A percentile compares a stretch with the other conserved stretches of the same genome.
Conservation (phyloP, 2,113 vertebrate genomes). For the Cebus imitator region DNA sequence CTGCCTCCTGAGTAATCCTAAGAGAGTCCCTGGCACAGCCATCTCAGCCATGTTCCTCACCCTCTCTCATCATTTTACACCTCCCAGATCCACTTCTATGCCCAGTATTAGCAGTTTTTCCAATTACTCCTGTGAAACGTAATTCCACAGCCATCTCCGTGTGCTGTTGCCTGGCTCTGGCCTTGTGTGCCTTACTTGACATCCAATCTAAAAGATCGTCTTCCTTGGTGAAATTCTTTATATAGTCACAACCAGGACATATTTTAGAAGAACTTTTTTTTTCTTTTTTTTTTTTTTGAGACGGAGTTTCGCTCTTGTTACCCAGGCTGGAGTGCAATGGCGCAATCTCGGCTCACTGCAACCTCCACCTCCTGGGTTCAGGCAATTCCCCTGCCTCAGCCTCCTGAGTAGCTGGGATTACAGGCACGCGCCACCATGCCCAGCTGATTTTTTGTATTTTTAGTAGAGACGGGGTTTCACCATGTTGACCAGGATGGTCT, state of each 20-base stretch:
- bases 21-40: neutral
- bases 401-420: no score
- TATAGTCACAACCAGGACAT: neutral
- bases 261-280: neutral
- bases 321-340: no score
- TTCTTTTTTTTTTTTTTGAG: neutral
- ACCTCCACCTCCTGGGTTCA: no score
- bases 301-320: no score
- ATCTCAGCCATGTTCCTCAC: accelerated
- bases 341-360: no score
- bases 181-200: neutral
- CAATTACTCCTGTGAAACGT: neutral
- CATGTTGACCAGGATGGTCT: no score
- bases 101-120: neutral
- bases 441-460: no score
- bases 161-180: neutral
- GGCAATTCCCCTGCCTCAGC: no score
- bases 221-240: neutral
- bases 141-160: no score
- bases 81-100: neutral
- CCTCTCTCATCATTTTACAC: neutral
- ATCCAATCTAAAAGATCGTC: neutral
- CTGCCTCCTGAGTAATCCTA: neutral
- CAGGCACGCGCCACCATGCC: no score
- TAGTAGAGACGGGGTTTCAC: no score